phyloP scores from a whole-genome alignment of 2,113 vertebrate genomes.

The Amia ocellicauda region DNA sequence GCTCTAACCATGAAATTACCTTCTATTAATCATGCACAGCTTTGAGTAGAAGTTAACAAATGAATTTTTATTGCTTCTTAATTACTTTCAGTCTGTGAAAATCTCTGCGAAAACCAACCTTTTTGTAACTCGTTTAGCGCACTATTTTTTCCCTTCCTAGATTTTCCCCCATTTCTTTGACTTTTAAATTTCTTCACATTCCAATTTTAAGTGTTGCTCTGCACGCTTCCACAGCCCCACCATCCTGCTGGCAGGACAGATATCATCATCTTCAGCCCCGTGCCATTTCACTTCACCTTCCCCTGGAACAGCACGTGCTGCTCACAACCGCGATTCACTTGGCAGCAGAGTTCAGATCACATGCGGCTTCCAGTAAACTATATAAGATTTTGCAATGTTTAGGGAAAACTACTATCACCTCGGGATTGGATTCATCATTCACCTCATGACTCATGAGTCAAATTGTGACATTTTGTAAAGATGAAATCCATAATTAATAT shows the following conservation, averaged over 20 bases:
- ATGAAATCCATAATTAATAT: too few relatives aligned
- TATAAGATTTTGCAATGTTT: too few relatives aligned
- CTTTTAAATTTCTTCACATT: background rate
- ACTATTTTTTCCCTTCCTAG: constrained; percentile 6
- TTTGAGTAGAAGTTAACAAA: constrained; percentile 55
- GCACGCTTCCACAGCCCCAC: background rate
- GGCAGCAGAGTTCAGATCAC: too few relatives aligned
- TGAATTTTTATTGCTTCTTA: constrained; percentile 66
- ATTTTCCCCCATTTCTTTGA: background rate
- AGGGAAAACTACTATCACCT: background rate
- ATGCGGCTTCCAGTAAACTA: too few relatives aligned
- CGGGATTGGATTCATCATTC: constrained; percentile 19
- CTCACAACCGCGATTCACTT: too few relatives aligned
- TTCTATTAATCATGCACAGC: constrained; percentile 67
- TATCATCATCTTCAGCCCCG: too few relatives aligned
- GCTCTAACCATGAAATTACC: constrained; percentile 70
- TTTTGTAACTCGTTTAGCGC: constrained; percentile 28
- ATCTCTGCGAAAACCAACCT: constrained; percentile 28
- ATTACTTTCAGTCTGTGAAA: constrained; percentile 29
- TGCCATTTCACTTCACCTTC: too few relatives aligned
- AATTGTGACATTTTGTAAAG: too few relatives aligned
- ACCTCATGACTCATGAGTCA: too few relatives aligned
- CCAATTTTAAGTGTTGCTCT: background rate
- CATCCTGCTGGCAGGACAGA: too few relatives aligned
- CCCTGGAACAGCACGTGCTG: too few relatives aligned